phyloP scores from a whole-genome alignment of 2,888 invertebrate species.

The Cenopis cana region DNA sequence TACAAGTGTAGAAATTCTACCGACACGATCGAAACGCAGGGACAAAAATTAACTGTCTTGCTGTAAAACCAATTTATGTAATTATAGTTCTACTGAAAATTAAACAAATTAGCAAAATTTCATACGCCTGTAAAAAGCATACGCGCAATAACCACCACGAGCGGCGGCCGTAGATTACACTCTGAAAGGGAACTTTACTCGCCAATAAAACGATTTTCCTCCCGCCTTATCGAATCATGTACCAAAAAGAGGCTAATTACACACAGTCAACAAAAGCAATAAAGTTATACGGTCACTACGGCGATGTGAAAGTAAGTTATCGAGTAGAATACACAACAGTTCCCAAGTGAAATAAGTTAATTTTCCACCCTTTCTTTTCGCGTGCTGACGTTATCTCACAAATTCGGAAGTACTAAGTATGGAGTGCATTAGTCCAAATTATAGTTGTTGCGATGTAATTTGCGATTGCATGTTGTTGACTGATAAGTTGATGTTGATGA shows the following conservation, averaged over 20 bases:
- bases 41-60: background rate
- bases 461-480: slow-evolving; percentile 62
- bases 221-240: slow-evolving; percentile 43
- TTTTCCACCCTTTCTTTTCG: slow-evolving; percentile 54
- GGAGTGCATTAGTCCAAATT: slow-evolving; percentile 72
- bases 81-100: background rate
- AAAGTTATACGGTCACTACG: slow-evolving; percentile 41
- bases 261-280: slow-evolving; percentile 40
- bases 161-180: slow-evolving; percentile 48
- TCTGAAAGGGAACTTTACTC: slow-evolving; percentile 52
- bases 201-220: slow-evolving; percentile 52
- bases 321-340: slow-evolving; percentile 49
- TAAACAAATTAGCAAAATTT: slow-evolving; percentile 21
- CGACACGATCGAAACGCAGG: background rate
- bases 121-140: slow-evolving; percentile 54
- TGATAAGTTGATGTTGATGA: slow-evolving; percentile 57
- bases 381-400: slow-evolving; percentile 64
- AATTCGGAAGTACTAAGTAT: slow-evolving; percentile 61
- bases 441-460: slow-evolving; percentile 68
- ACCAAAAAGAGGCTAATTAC: slow-evolving; percentile 40
- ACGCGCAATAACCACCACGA: slow-evolving; percentile 54
- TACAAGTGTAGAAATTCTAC: background rate
- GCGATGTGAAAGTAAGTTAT: slow-evolving; percentile 53
- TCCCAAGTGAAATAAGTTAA: slow-evolving; percentile 52
- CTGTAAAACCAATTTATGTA: no score